Base-by-base conservation (phyloP, 2,888 invertebrate genomes). In the Acrocyrtus sp. region DNA sequence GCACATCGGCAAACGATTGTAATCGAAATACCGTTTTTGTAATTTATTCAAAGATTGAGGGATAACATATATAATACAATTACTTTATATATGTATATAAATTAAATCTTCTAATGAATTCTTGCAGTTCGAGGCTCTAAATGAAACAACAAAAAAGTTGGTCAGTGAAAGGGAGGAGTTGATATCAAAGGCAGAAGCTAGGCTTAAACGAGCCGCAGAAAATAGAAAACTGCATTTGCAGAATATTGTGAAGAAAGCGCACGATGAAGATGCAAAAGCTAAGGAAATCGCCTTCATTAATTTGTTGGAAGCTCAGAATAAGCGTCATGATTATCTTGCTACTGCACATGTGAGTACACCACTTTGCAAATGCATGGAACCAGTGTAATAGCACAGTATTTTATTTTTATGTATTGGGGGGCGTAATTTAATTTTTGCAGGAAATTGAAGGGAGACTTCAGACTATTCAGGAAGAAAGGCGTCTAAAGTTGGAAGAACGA, bases 221-320 rank as follows among this genome's bases (percentile, higher is more conserved):
- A 98, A 98, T 82, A 88, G 98, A 21, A 92, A 91, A 72, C 90
- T 91, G 78, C 91, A 93, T 84, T 85, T 93, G 5, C 91, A 88
- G 84, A 93, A 90, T 83, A 95, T 96, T 78, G 92, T 96, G 0
- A 90, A 92, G 79, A 98, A 98, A 84, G 98, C 98, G 0, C 97
- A 97, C 82, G 98, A 98, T 81, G 98, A 98, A 83, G 98, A 98
- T 81, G 95, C 95, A 72, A 98, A 98, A 84, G 89, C 96, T 3
- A 93, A 95, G 77, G 98, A 99, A 87, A 98, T 98, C 63, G 96
- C 96, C 15, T 98, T 98, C 84, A 98, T 98, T 72, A 98, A 97
- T 84, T 94, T 94, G 81, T 86, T 98, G 47, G 96, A 97, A 83
- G 96, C 96, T 0, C 95, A 96, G 85, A 96, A 98, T 84, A 92